A percentile compares a stretch with the other conserved stretches of the same genome.
Conservation (phyloP, 2,888 invertebrate genomes). For the Dromius quadrimaculatus region DNA sequence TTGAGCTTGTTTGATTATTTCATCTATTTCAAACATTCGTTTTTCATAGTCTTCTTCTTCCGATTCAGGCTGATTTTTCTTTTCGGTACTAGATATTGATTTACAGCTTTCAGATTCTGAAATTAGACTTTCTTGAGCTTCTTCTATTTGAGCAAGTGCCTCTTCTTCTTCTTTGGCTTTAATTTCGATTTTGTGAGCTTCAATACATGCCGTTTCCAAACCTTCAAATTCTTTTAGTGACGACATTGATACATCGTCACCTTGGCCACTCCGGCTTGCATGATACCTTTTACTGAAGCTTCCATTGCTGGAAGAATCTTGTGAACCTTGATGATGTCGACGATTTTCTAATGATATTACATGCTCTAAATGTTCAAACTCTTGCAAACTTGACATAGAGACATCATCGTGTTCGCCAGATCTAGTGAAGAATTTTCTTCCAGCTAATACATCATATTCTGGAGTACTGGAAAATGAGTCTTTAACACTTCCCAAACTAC, state of each 20-base stretch:
- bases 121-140: constrained; percentile 68
- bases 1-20: constrained; percentile 76
- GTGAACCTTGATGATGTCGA: constrained; percentile 81
- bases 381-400: constrained; percentile 92
- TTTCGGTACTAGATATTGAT: constrained; percentile 74
- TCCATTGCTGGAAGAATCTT: constrained; percentile 86
- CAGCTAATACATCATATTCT: constrained; percentile 87
- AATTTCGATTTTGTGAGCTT: constrained; percentile 85
- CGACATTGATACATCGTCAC: constrained; percentile 87
- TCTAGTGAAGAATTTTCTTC: constrained; percentile 85
- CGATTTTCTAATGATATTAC: constrained; percentile 85
- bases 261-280: constrained; percentile 79
- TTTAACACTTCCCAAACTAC: constrained; percentile 81
- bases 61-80: constrained; percentile 71
- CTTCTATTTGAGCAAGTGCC: constrained; percentile 71
- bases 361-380: constrained; percentile 92
- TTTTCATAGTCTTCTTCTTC: constrained; percentile 74
- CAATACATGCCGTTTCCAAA: constrained; percentile 87
- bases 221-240: constrained; percentile 95
- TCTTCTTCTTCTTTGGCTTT: constrained; percentile 89
- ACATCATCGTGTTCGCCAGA: constrained; percentile 92
- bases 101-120: constrained; percentile 72
- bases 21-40: constrained; percentile 77
- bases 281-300: constrained; percentile 81
- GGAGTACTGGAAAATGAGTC: constrained; percentile 93